Evolutionary conservation across 2,113 vertebrate species (phyloP).

Genomic region (Eleginops maclovinus): DNA sequence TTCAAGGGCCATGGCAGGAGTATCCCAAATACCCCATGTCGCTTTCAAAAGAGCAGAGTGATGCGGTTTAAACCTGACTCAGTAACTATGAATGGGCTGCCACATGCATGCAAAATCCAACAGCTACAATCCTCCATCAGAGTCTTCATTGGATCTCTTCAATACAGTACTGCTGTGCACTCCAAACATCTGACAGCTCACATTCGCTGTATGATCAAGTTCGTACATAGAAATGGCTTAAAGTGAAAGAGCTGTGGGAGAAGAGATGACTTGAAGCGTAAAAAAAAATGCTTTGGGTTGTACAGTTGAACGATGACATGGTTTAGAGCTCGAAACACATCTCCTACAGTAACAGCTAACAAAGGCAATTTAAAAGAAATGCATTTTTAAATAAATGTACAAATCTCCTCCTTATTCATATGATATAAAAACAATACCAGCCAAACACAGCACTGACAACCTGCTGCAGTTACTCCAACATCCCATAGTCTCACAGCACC

Average conservation of each 20-base stretch:
- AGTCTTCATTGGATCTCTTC: conserved; percentile 15
- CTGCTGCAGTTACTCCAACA: background rate
- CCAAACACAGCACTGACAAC: background rate
- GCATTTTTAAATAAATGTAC: background rate
- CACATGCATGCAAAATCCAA: background rate
- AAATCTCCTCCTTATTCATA: background rate
- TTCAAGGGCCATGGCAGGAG: background rate
- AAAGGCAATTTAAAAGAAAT: conserved; percentile 1
- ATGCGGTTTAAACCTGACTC: conserved; percentile 2
- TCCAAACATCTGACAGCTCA: background rate
- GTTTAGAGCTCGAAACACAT: conserved; percentile 33
- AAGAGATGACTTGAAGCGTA: background rate
- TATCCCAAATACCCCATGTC: background rate
- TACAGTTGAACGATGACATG: conserved; percentile 25
- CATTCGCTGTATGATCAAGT: conserved; percentile 9
- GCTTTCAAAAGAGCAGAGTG: background rate
- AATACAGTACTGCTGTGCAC: background rate
- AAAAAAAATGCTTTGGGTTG: conserved; percentile 20
- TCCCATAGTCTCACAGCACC: conserved; percentile 26
- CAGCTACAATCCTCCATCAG: conserved; percentile 7
- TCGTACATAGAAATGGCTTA: background rate
- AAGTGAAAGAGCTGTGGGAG: background rate
- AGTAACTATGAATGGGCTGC: background rate
- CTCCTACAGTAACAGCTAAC: background rate
- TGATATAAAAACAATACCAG: background rate